Evolutionary conservation across 2,797 vertebrate genomes (phyloP).

Genomic region (Neosilurus hyrtlii): DNA sequence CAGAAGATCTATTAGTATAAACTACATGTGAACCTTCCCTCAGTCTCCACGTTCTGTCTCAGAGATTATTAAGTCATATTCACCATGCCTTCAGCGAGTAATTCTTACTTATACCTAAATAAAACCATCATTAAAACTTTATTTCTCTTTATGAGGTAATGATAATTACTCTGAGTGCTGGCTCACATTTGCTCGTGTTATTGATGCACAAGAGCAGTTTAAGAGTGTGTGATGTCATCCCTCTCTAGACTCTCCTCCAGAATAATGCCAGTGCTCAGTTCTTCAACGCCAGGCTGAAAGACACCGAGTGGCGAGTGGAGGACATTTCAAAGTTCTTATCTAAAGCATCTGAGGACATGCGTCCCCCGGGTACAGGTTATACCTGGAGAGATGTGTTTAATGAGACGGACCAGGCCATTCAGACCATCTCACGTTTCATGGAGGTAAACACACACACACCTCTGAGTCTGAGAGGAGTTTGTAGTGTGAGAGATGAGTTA

Average conservation of each 20-base stretch:
- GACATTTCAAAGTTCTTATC: constrained; percentile 83
- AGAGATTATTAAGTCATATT: too few species aligned
- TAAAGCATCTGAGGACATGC: constrained; percentile 75
- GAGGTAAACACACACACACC: constrained; percentile 73
- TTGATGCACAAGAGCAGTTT: not conserved
- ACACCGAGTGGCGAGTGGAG: constrained; percentile 80
- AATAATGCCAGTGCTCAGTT: constrained; percentile 78
- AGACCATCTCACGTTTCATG: constrained; percentile 92
- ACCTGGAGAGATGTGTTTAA: constrained; percentile 93
- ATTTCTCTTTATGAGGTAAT: too few species aligned
- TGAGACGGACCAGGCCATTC: constrained; percentile 86
- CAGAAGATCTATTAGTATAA: too few species aligned
- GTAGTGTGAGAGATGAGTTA: too few species aligned
- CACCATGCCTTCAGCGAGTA: too few species aligned
- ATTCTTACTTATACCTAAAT: not conserved
- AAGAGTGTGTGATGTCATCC: not conserved
- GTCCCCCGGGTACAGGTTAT: constrained; percentile 68
- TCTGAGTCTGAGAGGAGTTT: not conserved
- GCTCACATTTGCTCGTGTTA: not conserved
- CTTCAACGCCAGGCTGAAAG: constrained; percentile 75
- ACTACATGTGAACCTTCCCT: too few species aligned
- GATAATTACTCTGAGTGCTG: too few species aligned
- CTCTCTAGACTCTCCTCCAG: constrained; percentile 81
- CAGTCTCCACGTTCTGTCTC: too few species aligned
- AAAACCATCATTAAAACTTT: not conserved